A percentile compares a stretch with the other conserved stretches of the same genome.
Evolutionary conservation across 2,797 vertebrate species (phyloP).

Genomic region (Natrix natrix): DNA sequence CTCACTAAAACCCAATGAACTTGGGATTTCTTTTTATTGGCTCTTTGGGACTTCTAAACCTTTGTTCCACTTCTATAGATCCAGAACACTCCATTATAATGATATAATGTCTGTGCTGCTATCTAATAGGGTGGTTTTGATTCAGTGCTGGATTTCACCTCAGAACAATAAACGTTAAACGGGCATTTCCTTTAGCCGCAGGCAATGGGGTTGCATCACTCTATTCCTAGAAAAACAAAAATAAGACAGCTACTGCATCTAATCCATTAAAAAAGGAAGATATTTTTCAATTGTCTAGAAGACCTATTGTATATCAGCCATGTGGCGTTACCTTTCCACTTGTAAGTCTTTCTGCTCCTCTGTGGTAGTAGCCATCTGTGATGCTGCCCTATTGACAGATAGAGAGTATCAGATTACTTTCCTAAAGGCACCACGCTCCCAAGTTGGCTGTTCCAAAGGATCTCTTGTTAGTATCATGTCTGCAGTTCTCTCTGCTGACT

Average conservation of each 20-base stretch:
- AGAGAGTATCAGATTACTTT: not conserved
- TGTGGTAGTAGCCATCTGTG: not conserved
- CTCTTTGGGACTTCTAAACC: not conserved
- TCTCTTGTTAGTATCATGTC: conserved; percentile 13
- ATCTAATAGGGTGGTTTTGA: not conserved
- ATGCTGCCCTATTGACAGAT: not conserved
- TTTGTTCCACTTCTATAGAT: not conserved
- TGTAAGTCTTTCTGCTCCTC: not conserved
- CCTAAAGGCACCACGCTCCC: rapidly evolving
- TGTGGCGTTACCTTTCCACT: rapidly evolving
- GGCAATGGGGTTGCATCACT: not conserved
- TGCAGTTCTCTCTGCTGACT: not conserved
- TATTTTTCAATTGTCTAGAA: not conserved
- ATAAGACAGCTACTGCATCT: not conserved
- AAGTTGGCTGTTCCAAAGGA: not conserved
- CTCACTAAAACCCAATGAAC: not conserved
- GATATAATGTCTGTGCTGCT: not conserved
- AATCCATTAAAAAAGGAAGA: not conserved
- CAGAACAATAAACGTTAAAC: not conserved
- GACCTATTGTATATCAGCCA: not conserved
- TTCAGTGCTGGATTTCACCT: not conserved
- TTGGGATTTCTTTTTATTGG: not conserved
- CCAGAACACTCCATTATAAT: not conserved
- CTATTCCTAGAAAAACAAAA: not conserved
- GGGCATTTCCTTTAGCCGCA: not conserved